Base-by-base conservation (phyloP, 2,113 vertebrate genomes). In the Lepus timidus region DNA sequence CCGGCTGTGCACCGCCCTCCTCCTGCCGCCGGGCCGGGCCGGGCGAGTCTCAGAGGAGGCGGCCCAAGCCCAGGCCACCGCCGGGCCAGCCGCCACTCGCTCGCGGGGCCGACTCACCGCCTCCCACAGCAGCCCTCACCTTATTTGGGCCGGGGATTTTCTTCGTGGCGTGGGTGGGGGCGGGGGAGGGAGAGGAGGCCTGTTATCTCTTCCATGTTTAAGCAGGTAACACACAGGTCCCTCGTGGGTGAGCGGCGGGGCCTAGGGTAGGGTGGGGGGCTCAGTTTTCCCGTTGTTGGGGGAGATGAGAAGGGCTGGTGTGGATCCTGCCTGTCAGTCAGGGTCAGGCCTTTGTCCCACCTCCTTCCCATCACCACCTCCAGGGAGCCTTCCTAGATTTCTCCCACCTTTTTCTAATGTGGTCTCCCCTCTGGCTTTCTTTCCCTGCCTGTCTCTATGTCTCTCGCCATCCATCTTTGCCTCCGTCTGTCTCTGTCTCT, bases 111-210 rank as follows among this genome's bases (percentile, higher is more conserved):
- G 95, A 97, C 97, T 97, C 97, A 93, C 96, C 4, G 17, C 88
- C 36, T 76, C 91, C 94, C 91, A 87, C 88, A 81, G 78, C 91
- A 96, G 96, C 93, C 96, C 92, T 98, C 87, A 98, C 99, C 99
- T 99, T 99, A 99, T 99, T 99, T 99, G 99, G 99, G 95, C 97
- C 97, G 97, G 96, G 98, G 95, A 97, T 98, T 98, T 98, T 98
- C 97, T 98, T 97, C 96, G 98, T 98, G 85, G 93, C 96, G 96
- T 97, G 96, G 93, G 97, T 97, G 96, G 98, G 98, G 86, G 93
- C 96, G 96, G 97, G 96, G 93, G 97, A 97, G 97, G 97, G 97
- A 97, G 58, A 52, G 44, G 52, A 61, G n/a, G 62, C 55, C 49
- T 4, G 89, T 95, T 19, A 94, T 96, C 25, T 96, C 97, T 98